A percentile compares a stretch with the other conserved stretches of the same genome.
phyloP scores from a whole-genome alignment of 2,113 vertebrate species.

The Globicephala melas region DNA sequence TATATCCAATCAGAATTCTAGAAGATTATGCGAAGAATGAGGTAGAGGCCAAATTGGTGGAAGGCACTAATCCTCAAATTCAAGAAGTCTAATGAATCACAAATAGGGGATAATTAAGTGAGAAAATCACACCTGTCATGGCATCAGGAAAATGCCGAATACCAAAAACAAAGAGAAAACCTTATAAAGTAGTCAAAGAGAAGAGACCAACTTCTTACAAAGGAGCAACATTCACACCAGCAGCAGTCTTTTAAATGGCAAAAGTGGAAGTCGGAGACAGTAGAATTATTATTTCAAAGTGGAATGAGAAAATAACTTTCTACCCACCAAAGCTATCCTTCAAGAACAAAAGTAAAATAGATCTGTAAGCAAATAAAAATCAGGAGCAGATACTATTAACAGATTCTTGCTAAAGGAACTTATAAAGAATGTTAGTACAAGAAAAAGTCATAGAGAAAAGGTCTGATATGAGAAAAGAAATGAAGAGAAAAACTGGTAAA shows the following conservation, averaged over 20 bases:
- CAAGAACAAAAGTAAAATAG: slow-evolving; percentile 1
- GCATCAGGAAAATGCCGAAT: not conserved
- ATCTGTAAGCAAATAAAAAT: not conserved
- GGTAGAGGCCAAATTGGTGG: not conserved
- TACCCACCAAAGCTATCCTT: not conserved
- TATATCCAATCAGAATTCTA: not conserved
- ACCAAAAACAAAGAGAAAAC: not conserved
- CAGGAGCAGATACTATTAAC: not conserved
- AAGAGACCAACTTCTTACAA: not conserved
- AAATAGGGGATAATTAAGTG: not conserved
- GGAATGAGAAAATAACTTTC: not conserved
- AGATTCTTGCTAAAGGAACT: not conserved
- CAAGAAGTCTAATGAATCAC: not conserved
- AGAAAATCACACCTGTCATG: not conserved
- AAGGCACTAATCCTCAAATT: not conserved
- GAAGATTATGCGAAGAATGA: not conserved
- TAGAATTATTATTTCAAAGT: not conserved
- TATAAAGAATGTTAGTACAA: not conserved
- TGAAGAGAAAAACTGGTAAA: not conserved
- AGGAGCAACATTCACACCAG: not conserved
- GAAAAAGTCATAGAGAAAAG: not conserved
- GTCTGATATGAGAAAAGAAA: not conserved
- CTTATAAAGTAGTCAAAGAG: not conserved
- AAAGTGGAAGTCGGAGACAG: not conserved
- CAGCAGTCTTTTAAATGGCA: not conserved